These are phyloP conservation scores for Syritta pipiens DNA, from an alignment of 2,888 invertebrate genomes.

Conservation along the genomic window DNA sequence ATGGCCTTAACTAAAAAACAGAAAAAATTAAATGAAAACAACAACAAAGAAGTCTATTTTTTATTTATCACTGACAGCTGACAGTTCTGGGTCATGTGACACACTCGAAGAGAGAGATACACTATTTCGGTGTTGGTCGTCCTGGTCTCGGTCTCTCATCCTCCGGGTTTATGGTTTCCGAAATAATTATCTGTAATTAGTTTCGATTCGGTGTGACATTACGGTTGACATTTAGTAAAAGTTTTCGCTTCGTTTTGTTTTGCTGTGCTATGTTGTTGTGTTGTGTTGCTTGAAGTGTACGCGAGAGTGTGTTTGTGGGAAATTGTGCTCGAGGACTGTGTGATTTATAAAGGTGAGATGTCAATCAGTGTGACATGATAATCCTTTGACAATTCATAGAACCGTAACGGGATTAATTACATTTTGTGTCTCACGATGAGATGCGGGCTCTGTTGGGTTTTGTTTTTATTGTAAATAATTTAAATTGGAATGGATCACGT, in stretches of 20 bases:
- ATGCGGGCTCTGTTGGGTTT: not conserved
- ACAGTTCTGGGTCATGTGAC: slow-evolving; percentile 14
- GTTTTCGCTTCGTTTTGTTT: slow-evolving; percentile 1
- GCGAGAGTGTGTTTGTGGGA: no score
- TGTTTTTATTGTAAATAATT: slow-evolving; percentile 12
- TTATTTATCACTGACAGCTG: not conserved
- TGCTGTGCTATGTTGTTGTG: no score
- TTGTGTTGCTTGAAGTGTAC: no score
- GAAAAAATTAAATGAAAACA: not conserved
- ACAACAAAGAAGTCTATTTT: no score
- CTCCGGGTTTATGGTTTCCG: not conserved
- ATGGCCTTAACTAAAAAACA: not conserved
- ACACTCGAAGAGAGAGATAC: no score
- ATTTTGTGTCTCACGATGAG: not conserved
- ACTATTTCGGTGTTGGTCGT: not conserved
- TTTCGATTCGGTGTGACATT: slow-evolving; percentile 1
- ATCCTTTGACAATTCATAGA: not conserved
- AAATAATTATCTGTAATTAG: slow-evolving; percentile 27
- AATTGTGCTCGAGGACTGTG: no score
- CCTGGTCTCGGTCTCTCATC: not conserved
- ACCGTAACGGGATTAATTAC: not conserved
- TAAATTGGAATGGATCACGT: not conserved
- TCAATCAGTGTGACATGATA: slow-evolving; percentile 13
- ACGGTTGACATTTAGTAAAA: slow-evolving; percentile 4
- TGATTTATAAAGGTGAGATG: slow-evolving; percentile 8